phyloP scores from a whole-genome alignment of 2,888 invertebrate species.

The Drosophila anomelani region DNA sequence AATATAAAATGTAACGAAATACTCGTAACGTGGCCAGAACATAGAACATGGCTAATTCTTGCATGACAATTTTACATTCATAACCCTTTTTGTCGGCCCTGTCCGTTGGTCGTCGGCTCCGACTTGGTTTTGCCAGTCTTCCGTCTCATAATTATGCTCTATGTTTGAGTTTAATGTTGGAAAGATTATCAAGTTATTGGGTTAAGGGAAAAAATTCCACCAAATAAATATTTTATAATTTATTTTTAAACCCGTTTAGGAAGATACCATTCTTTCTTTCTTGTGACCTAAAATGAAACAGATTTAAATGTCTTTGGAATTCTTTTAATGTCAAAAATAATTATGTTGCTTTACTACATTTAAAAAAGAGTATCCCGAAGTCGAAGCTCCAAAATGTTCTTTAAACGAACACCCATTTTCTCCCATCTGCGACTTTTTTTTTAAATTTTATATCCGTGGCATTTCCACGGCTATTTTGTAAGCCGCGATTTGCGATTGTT shows the following conservation, averaged over 20 bases:
- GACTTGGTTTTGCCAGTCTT: constrained; percentile 54
- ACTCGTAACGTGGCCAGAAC: constrained; percentile 69
- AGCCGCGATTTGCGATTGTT: constrained; percentile 77
- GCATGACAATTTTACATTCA: constrained; percentile 84
- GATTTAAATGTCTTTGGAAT: too few species aligned
- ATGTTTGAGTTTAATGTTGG: neutral
- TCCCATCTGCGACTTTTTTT: constrained; percentile 22
- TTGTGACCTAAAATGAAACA: too few species aligned
- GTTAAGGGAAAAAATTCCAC: neutral
- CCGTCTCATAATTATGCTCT: constrained; percentile 73
- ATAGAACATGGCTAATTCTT: constrained; percentile 82
- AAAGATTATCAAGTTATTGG: neutral
- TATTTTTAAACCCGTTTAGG: neutral
- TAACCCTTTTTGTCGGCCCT: constrained; percentile 74
- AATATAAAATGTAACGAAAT: constrained; percentile 63
- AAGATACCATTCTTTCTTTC: too few species aligned
- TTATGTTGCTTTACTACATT: neutral
- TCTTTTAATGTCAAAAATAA: too few species aligned
- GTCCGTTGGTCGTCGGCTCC: constrained; percentile 54
- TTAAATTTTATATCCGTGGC: constrained; percentile 57
- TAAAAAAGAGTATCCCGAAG: constrained; percentile 6
- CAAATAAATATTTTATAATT: neutral
- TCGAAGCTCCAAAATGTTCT: neutral
- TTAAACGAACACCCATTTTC: neutral
- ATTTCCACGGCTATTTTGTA: constrained; percentile 74